Conservation (phyloP, 2,113 vertebrate genomes). For the Lophotis ruficrista region DNA sequence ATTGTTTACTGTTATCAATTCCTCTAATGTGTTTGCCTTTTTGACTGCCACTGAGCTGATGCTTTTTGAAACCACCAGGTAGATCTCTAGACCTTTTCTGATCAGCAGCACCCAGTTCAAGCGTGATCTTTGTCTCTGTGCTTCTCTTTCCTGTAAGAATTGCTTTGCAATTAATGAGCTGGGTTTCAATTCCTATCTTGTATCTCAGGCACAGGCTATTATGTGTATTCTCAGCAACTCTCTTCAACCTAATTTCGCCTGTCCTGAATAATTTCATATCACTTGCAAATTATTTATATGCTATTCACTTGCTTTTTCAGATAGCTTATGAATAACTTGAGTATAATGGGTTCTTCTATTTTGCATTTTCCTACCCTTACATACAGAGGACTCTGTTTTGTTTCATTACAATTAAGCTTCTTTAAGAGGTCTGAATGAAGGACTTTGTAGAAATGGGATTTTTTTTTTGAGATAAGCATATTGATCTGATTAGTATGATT, state of each 20-base stretch:
- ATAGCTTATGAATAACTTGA: not conserved
- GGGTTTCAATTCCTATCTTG: accelerated
- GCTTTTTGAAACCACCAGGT: not conserved
- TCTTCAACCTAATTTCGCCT: not conserved
- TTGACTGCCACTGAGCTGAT: not conserved
- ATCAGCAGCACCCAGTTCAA: not conserved
- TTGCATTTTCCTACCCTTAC: accelerated
- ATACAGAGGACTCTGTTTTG: not conserved
- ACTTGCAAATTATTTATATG: not conserved
- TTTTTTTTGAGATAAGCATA: not conserved
- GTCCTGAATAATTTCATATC: not conserved
- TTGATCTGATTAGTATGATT: not conserved
- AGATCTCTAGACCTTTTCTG: not conserved
- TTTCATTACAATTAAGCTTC: not conserved
- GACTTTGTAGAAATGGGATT: not conserved
- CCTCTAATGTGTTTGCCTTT: not conserved
- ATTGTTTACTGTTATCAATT: not conserved
- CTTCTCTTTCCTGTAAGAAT: not conserved
- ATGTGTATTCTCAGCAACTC: not conserved
- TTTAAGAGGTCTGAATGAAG: not conserved
- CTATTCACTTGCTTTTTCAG: not conserved
- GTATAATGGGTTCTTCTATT: not conserved
- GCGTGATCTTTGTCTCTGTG: not conserved
- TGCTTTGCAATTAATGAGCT: not conserved
- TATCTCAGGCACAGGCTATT: not conserved